Base-by-base conservation (phyloP, 2,888 invertebrate species). In the Luperina nickerlii region DNA sequence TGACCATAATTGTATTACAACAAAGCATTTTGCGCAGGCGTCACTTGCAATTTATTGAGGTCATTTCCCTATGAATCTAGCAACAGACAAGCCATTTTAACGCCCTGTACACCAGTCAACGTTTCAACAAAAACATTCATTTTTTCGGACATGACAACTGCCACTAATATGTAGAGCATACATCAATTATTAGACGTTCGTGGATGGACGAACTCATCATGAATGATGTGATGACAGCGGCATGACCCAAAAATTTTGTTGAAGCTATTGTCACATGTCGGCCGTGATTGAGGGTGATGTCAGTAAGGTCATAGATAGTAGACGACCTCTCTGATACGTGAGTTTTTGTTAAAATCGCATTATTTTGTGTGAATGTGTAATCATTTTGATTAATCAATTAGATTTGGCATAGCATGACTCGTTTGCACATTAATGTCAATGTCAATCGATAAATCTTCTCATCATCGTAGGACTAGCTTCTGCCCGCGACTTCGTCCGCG, bases 231-330 rank as follows among this genome's bases (percentile, higher is more conserved):
- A 67, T 79, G 82, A 81, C 78, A 74, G 68, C 63, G 57, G 75
- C 54, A 57, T 85, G 90, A 84, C 87, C 89, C 83, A 86, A 89
- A 89, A 88, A 71, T 74, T 83, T 81, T 86, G 88, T 85, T 83
- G 83, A 84, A 77, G 78, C 83, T 84, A 82, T 89, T 85, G 88
- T 82, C 83, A 89, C 81, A 84, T 85, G 72, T 15, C 79, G 81
- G 79, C 87, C 83, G 88, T 88, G 90, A 90, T 90, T 88, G 78
- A 63, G 74, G 60, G 62, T 81, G 85, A 84, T 74, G 78, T 79
- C 83, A 82, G 77, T 86, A 84, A 91, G 91, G 91, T 89, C 89
- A 79, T 81, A 83, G 89, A 90, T 91, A 90, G 85, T 76, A 76
- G 70, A 60, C 84, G 85, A 88, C 86, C 87, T 89, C 83, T 74